phyloP scores from a whole-genome alignment of 2,113 vertebrate species.

The Pluvianellus socialis region DNA sequence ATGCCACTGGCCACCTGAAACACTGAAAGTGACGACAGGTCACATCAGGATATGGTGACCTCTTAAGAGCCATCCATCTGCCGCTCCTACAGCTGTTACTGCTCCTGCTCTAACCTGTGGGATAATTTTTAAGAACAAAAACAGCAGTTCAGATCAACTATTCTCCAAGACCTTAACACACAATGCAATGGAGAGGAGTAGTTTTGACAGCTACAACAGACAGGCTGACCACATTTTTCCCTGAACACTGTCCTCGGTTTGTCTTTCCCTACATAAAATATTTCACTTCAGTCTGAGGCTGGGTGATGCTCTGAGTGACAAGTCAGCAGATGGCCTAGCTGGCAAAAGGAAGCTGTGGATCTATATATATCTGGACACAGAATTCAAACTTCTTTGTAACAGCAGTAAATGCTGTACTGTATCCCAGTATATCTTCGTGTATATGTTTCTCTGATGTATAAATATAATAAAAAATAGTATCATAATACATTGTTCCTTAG shows the following conservation, averaged over 20 bases:
- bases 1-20: accelerated
- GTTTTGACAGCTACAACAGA: background rate
- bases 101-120: background rate
- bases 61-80: background rate
- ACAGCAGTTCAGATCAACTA: background rate
- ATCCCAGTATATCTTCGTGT: background rate
- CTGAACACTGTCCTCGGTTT: background rate
- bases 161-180: background rate
- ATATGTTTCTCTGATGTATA: background rate
- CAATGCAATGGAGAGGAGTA: background rate
- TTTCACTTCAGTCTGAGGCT: background rate
- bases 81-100: background rate
- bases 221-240: background rate
- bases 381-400: background rate
- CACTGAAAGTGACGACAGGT: background rate
- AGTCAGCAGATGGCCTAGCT: background rate
- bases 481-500: background rate
- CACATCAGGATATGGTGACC: background rate
- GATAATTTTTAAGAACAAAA: background rate
- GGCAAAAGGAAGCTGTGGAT: background rate
- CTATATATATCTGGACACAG: background rate
- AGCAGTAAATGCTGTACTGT: background rate
- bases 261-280: background rate
- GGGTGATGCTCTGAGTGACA: background rate
- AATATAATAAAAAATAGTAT: background rate